A percentile compares a stretch with the other conserved stretches of the same genome.
phyloP scores from a whole-genome alignment of 2,888 invertebrate genomes.

The Blastobasis adustella region DNA sequence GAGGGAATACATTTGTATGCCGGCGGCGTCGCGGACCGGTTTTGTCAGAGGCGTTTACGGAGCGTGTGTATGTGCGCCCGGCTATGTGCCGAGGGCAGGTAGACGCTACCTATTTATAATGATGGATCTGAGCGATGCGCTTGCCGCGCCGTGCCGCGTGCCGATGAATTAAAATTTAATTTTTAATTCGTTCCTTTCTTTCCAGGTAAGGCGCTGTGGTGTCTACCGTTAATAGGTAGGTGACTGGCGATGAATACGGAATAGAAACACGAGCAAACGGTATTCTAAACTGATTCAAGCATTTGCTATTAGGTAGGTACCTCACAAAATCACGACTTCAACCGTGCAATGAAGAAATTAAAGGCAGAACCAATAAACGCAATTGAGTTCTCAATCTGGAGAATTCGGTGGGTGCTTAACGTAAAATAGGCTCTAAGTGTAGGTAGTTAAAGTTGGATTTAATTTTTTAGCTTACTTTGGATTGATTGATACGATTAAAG shows the following conservation, averaged over 20 bases:
- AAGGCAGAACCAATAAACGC: slow-evolving; percentile 7
- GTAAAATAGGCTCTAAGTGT: neutral
- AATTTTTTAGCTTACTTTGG: neutral
- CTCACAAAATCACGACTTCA: slow-evolving; percentile 1
- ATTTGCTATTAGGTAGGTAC: neutral
- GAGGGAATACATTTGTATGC: slow-evolving; percentile 67
- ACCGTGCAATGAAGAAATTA: slow-evolving; percentile 8
- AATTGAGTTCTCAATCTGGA: neutral
- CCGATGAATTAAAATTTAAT: slow-evolving; percentile 34
- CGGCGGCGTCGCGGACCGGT: slow-evolving; percentile 59
- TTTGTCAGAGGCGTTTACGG: slow-evolving; percentile 67
- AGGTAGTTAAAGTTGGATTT: neutral
- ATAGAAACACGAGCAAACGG: slow-evolving; percentile 17
- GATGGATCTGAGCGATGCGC: slow-evolving; percentile 36
- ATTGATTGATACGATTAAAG: no score
- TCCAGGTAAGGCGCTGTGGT: slow-evolving; percentile 44
- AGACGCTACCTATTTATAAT: slow-evolving; percentile 58
- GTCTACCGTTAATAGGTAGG: neutral
- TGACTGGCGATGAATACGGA: neutral
- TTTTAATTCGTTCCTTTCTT: slow-evolving; percentile 41
- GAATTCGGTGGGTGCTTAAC: neutral
- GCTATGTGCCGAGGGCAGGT: slow-evolving; percentile 65
- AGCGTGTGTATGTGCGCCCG: slow-evolving; percentile 54
- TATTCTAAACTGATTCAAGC: neutral
- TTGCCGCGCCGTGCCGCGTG: slow-evolving; percentile 23